Conservation (phyloP, 2,113 vertebrate genomes). For the Damaliscus lunatus region DNA sequence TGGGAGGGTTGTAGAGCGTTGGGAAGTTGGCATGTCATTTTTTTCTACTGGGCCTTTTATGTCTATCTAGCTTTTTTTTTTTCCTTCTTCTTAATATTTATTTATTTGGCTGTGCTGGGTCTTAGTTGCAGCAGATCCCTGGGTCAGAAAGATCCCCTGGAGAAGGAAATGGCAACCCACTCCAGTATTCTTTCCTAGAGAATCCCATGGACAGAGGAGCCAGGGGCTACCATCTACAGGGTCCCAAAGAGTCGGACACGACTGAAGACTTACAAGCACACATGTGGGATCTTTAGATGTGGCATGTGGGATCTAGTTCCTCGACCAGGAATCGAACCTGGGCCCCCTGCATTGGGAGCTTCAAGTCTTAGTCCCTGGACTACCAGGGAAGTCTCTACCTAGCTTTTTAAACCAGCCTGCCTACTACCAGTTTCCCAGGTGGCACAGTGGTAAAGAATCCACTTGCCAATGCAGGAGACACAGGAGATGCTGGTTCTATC, state of each 20-base stretch:
- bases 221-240: not conserved
- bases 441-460: not conserved
- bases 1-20: not conserved
- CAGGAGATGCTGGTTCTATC: not conserved
- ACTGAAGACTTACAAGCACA: not conserved
- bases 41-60: constrained; percentile 16
- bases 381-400: not conserved
- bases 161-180: not conserved
- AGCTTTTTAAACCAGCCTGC: constrained; percentile 6
- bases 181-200: not conserved
- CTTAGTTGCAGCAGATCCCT: not conserved
- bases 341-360: not conserved
- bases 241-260: not conserved
- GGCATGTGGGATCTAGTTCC: not conserved
- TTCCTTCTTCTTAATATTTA: not conserved
- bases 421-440: not conserved
- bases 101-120: not conserved
- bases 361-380: not conserved
- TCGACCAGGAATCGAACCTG: not conserved
- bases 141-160: not conserved
- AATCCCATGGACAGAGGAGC: not conserved
- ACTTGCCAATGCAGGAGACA: not conserved
- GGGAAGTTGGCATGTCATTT: not conserved
- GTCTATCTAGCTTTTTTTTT: not conserved
- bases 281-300: not conserved